These are phyloP conservation scores for Neolamprologus caudopunctatus DNA, from an alignment of 2,113 vertebrate species.

Conservation along the genomic window DNA sequence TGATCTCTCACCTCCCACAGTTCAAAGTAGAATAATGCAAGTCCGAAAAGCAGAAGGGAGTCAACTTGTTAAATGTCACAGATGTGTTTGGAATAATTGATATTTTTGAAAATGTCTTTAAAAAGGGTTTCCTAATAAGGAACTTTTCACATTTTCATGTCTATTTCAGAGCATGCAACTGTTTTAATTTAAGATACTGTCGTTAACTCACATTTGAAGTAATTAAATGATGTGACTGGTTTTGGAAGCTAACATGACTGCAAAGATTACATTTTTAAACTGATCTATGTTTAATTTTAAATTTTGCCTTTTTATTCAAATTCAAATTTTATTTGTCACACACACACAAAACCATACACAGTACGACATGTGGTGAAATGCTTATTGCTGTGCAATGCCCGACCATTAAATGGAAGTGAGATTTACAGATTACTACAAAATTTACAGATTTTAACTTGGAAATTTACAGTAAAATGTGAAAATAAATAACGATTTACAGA, in stretches of 20 bases:
- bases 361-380: not conserved
- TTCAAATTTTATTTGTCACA: not conserved
- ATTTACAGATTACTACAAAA: not conserved
- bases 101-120: not conserved
- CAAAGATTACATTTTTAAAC: not conserved
- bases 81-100: not conserved
- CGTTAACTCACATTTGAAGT: not conserved
- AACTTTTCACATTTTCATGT: fast-evolving
- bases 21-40: not conserved
- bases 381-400: not conserved
- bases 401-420: fast-evolving
- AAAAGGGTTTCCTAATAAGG: fast-evolving
- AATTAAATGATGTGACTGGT: not conserved
- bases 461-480: not conserved
- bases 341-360: not conserved
- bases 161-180: not conserved
- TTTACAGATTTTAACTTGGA: not conserved
- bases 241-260: not conserved
- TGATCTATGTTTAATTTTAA: not conserved
- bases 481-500: fast-evolving
- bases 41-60: not conserved
- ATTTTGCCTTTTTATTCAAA: fast-evolving
- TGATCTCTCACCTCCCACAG: not conserved
- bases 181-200: not conserved
- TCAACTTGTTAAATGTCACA: not conserved